Percentiles rank a stretch among this genome's conserved stretches.
Evolutionary conservation across 35 echinoderm and acorn worm species (phyloP).

Genomic region (Heliocidaris erythrogramma): DNA sequence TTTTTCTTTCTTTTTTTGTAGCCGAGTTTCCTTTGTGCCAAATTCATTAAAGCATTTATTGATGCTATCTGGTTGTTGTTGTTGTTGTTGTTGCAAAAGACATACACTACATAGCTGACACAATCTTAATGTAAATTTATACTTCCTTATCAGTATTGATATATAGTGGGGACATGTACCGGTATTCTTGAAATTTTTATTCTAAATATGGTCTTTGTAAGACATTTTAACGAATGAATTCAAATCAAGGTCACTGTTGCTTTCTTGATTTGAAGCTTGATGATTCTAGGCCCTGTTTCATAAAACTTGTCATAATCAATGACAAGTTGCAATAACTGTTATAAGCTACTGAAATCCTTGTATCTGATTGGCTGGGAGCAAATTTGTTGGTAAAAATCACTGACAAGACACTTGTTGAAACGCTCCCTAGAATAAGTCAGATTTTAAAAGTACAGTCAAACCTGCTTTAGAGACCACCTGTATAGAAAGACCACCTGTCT

Average conservation of each 20-base stretch:
- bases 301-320: no score
- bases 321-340: no score
- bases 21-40: neutral
- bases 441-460: no score
- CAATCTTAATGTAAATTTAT: neutral
- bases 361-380: no score
- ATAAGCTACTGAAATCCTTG: no score
- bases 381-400: no score
- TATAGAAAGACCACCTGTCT: no score
- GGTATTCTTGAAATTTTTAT: neutral
- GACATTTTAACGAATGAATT: neutral
- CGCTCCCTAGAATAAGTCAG: no score
- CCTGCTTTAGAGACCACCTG: no score
- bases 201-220: neutral
- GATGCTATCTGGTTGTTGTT: neutral
- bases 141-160: neutral
- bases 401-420: no score
- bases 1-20: neutral
- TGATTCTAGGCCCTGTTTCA: no score
- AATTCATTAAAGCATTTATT: neutral
- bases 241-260: neutral
- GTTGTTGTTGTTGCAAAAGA: neutral
- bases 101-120: neutral
- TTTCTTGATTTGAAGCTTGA: no score
- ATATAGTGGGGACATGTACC: neutral